Evolutionary conservation across 2,888 invertebrate genomes (phyloP), one percentile per base, ranked within the genome.

Genomic region (Brenthis daphne): DNA sequence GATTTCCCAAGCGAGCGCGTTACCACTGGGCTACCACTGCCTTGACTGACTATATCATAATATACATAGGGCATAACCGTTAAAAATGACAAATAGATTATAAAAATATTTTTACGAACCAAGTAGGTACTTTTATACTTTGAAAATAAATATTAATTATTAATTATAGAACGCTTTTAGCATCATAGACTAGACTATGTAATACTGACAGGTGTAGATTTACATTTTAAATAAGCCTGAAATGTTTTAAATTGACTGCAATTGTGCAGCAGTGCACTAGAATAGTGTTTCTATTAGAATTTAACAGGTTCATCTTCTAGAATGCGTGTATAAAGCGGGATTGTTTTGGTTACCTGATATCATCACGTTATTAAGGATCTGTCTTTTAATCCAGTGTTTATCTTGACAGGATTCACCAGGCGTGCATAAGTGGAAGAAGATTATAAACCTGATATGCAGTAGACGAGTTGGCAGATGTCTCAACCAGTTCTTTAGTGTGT

Each of bases 381-480:
- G 68, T 72, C 72, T 69, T 66, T 68, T 71, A 71, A 71, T 72
- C 64, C 70, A 65, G 61, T 64, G 54, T 71, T 63, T 72, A 73
- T 70, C 71, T 74, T 66, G 73, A 71, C 69, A 65, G 55, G 66
- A 65, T 61, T 69, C 57, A 66, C 69, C 68, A 69, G 60, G 71
- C 75, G 65, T 73, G 51, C 66, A 68, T 71, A 71, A 71, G 69
- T 68, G 69, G 69, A 65, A 60, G 64, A 73, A 73, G 70, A 73
- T 73, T 69, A 72, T 75, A 69, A 71, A 64, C 68, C 72, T 71
- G 74, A 70, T 72, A 72, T 57, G 57, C 50, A 61, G 71, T 51
- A 68, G 69, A 72, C 64, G 55, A 68, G 68, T 69, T 64, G 68
- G 82, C 85, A 85, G 83, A 84, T 84, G 84, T 76, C 69, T 67